Evolutionary conservation across 2,113 vertebrate species (phyloP), one percentile per base, ranked within the genome.

Genomic region (Pangasianodon gigas): DNA sequence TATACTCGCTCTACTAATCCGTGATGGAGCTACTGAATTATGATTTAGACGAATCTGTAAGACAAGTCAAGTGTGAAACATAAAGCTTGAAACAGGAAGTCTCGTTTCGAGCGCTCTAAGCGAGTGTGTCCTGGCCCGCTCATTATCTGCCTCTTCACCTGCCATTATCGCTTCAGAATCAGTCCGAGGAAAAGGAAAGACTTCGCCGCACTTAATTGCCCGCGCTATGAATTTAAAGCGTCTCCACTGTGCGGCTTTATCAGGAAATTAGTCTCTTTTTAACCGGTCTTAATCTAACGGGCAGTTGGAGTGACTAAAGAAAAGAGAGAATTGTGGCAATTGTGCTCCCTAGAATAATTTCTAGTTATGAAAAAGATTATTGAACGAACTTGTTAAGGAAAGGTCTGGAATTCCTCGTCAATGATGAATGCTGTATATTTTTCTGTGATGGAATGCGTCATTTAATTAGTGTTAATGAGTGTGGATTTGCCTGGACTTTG

Each of bases 221-320:
- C 89, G 89, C 87, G 90, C 91, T 92, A 79, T 93, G 91, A 86
- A 94, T 92, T 91, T 89, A 90, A 92, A 93, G 90, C 91, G 52
- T 88, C 91, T 91, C 82, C 89, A 82, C 91, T 82, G 58, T 88
- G 85, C 85, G 77, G 74, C 60, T 90, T 91, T 89, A 90, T 90
- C 91, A 86, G 87, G 87, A 91, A 93, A 93, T 93, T 80, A 93
- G 93, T 93, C 92, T 90, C 91, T 91, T 87, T 92, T 91, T 60
- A 92, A 91, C 88, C 67, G 86, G 79, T 85, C 88, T 75, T 91
- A 91, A 93, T 90, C 90, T 91, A 88, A 90, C 89, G 71, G 89
- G 84, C 92, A 80, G 86, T 89, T 89, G 58, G 51, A 74, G 80
- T 37, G 67, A 85, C 79, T 54, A 71, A 37, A 90, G 80, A 79